Base-by-base conservation (phyloP, 2,888 invertebrate species). In the Neoitamus cyanurus region DNA sequence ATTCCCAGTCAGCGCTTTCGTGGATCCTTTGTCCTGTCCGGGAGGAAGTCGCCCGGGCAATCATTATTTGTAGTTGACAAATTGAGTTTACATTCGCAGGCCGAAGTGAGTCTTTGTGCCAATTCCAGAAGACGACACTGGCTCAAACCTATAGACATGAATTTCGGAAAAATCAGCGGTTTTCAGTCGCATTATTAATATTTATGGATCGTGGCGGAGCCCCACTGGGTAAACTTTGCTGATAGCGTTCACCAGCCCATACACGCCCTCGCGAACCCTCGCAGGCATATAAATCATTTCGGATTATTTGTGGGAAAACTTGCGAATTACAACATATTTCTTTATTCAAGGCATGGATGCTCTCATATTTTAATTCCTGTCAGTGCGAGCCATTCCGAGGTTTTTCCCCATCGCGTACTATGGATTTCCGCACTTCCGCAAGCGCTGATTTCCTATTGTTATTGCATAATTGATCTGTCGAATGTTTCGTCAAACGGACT, bases 61-160 rank as follows among this genome's bases (percentile, higher is more conserved):
- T 77, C 77, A 28, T 77, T 77, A 36, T 46, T 42, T 46, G 77
- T 77, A 46, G 37, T 28, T 77, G 42, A 77, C 42, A 77, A 77
- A 77, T 42, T 77, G 25, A 28, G 28, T 77, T 77, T 77, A 42
- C 42, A 42, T 77, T 77, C 13, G 77, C 77, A 77, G 42, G 20
- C 36, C 9, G 11, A 36, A 73, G n/a, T 15, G 31, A 73, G 31
- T 15, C 36, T 73, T 73, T 30, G 73, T 30, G 34, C 31, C 31
- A 34, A 36, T 73, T 73, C 15, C 6, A 34, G 20, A 36, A 36
- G 73, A 36, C 5, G 34, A 73, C 20, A 37, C 34, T 36, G 58
- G 20, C 6, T 5, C 7, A 20, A 48, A 20, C 58, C 2, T 58
- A 25, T 58, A 2, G 58, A 20, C 58, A 58, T 58, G 58, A 58